phyloP scores from a whole-genome alignment of 2,888 invertebrate species.

The Diarsia mendica region DNA sequence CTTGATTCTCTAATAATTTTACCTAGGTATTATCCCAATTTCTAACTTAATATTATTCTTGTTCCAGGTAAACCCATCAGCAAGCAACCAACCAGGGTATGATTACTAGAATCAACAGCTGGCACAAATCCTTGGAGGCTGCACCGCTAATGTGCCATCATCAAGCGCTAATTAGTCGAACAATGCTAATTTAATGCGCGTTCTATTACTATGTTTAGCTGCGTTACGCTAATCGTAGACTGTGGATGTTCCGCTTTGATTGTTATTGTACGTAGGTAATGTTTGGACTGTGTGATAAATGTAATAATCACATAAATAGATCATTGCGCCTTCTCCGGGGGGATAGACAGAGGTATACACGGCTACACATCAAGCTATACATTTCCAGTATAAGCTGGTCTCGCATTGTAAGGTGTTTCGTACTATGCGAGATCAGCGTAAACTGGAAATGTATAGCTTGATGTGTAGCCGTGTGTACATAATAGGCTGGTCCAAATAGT shows the following conservation, averaged over 20 bases:
- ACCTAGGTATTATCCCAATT: background rate
- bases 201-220: constrained; percentile 64
- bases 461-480: too few relatives aligned
- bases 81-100: constrained; percentile 5
- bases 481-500: too few relatives aligned
- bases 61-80: constrained; percentile 68
- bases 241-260: constrained; percentile 32
- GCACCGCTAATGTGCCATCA: constrained; percentile 41
- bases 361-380: too few relatives aligned
- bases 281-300: background rate
- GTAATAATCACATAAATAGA: too few relatives aligned
- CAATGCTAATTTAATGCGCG: constrained; percentile 71
- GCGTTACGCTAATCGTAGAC: constrained; percentile 60
- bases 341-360: background rate
- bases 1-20: background rate
- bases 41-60: constrained; percentile 45
- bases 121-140: constrained; percentile 38
- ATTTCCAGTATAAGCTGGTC: too few relatives aligned
- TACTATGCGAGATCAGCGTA: too few relatives aligned
- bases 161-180: constrained; percentile 59
- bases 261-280: constrained; percentile 18
- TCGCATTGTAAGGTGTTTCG: too few relatives aligned
- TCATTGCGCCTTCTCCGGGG: background rate
- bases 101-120: constrained; percentile 38
- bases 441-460: too few relatives aligned